Evolutionary conservation across 2,797 vertebrate species (phyloP).

Genomic region (Hemitrygon akajei): DNA sequence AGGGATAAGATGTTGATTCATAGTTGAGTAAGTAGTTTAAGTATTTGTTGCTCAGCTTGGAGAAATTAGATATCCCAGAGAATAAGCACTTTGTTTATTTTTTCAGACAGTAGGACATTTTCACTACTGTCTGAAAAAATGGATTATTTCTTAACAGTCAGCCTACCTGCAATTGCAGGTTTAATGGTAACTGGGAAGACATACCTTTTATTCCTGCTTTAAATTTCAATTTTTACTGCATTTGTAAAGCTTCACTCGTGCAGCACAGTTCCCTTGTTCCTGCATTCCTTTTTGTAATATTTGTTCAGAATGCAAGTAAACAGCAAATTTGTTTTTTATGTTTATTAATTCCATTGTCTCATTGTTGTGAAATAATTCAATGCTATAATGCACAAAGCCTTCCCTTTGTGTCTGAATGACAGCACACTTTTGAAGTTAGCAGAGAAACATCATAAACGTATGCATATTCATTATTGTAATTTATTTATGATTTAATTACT

Average conservation of each 20-base stretch:
- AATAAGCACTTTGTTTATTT: too few species aligned
- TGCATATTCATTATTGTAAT: background rate
- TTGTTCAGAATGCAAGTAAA: background rate
- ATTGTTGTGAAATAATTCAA: background rate
- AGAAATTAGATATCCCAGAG: too few species aligned
- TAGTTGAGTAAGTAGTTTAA: too few species aligned
- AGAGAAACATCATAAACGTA: background rate
- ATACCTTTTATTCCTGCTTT: background rate
- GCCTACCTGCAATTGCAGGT: background rate
- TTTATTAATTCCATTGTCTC: background rate
- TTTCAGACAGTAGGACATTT: background rate
- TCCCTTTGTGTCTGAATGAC: background rate
- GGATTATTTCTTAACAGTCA: background rate
- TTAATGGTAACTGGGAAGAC: background rate
- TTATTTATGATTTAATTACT: background rate
- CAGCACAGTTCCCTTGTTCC: background rate
- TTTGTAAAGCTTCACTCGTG: background rate
- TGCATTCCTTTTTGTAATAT: background rate
- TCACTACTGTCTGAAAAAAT: background rate
- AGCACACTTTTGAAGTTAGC: background rate
- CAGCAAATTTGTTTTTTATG: background rate
- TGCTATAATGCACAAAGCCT: background rate
- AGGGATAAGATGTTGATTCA: too few species aligned
- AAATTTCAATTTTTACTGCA: background rate
- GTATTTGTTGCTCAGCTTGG: too few species aligned